Evolutionary conservation across 2,888 invertebrate species (phyloP), one percentile per base, ranked within the genome.

Genomic region (Hololepta plana): DNA sequence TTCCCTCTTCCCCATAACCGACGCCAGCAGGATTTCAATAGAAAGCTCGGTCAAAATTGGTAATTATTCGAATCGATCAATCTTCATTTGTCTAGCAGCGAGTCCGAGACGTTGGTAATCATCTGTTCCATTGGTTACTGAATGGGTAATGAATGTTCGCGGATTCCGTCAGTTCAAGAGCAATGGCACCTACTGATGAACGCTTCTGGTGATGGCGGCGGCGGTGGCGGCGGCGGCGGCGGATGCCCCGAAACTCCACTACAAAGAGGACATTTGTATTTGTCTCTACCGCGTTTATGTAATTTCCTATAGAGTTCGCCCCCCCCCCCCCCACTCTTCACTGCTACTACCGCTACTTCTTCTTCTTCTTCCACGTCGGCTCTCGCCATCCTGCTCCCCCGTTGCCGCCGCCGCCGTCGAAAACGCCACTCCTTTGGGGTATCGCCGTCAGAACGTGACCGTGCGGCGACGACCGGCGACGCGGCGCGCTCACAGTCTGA

Each of bases 211-310:
- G 46, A 49, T 43, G 44, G 16, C 35, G 38, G 41, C 40, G 47
- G 42, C 46, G 45, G 46, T 49, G 49, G 49, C 47, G 49, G 49
- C 49, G 49, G 50, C 50, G 51, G n/a, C n/a, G 45, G 46, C 48
- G 49, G 49, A 47, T 49, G 49, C 49, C 50, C 50, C 50, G 51
- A 51, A 47, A 16, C 27, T n/a, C n/a, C 46, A 47, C 51, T 53
- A 54, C 54, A 54, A 54, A 54, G 55, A 52, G 53, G 51, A 51
- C 55, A 55, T 55, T 55, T 55, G 53, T 55, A 54, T 54, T 53
- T 54, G 55, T 55, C 55, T 51, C 26, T 53, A 52, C 52, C 47
- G 55, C 56, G 57, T 57, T 56, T 57, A 57, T 56, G 57, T 57
- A 57, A 57, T 57, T 56, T 57, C 55, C 55, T 55, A 57, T 57